These are phyloP conservation scores for Meriones psammophilus DNA, from an alignment of 2,797 vertebrate genomes.

Conservation along the genomic window DNA sequence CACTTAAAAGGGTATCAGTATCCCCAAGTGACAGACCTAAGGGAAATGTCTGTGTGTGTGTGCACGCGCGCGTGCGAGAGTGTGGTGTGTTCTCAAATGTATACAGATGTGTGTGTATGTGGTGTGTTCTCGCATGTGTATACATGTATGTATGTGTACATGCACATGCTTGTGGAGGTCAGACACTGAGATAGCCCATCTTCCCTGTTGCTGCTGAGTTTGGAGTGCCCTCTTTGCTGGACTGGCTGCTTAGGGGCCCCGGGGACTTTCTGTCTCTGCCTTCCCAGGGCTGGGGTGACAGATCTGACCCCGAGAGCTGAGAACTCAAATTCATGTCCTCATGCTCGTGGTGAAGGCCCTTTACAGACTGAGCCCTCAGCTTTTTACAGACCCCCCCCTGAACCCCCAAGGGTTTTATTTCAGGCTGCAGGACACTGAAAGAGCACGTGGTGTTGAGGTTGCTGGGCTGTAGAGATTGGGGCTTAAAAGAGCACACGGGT, in stretches of 20 bases:
- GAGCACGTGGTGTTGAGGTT: too few species aligned
- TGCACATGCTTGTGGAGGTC: background rate
- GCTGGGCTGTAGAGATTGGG: background rate
- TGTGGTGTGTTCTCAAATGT: background rate
- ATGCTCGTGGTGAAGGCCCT: background rate
- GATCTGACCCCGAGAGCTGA: background rate
- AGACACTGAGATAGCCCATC: background rate
- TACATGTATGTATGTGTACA: background rate
- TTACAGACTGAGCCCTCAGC: background rate
- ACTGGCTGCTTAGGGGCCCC: background rate
- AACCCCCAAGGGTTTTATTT: background rate
- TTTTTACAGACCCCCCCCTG: background rate
- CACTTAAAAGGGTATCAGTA: background rate
- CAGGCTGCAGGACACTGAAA: background rate
- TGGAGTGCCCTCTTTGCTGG: background rate
- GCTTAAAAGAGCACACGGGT: background rate
- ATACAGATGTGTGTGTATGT: background rate
- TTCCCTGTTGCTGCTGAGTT: background rate
- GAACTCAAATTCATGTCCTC: background rate
- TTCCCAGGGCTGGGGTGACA: background rate
- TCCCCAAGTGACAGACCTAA: background rate
- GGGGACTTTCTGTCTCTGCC: background rate
- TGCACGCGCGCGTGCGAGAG: too few species aligned
- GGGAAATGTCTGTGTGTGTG: background rate
- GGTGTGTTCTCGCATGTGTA: background rate